Evolutionary conservation across 2,888 invertebrate genomes (phyloP).

Genomic region (Elegia similella): DNA sequence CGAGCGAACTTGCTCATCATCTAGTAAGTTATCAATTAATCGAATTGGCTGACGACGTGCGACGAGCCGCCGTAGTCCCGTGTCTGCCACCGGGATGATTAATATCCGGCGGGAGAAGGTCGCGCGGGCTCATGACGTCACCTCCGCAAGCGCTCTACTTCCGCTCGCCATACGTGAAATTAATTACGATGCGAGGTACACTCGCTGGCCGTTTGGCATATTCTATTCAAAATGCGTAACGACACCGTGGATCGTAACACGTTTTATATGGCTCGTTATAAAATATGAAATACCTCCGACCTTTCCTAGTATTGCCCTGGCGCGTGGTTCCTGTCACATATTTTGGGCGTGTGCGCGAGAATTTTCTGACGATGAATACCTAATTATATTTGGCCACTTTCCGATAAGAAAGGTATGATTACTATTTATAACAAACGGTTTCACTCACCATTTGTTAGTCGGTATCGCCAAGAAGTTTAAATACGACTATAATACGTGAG

Average conservation of each 20-base stretch:
- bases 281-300: slow-evolving; percentile 5
- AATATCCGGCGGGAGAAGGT: slow-evolving; percentile 76
- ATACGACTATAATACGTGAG: too few relatives aligned
- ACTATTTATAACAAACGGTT: too few relatives aligned
- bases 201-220: slow-evolving; percentile 19
- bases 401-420: neutral
- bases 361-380: neutral
- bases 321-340: slow-evolving; percentile 12
- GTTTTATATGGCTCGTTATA: slow-evolving; percentile 12
- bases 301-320: slow-evolving; percentile 7
- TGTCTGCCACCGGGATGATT: slow-evolving; percentile 66
- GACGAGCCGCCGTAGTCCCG: slow-evolving; percentile 29
- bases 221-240: slow-evolving; percentile 26
- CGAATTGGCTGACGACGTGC: slow-evolving; percentile 36
- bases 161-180: slow-evolving; percentile 57
- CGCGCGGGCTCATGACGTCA: slow-evolving; percentile 71
- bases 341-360: neutral
- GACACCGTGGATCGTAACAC: slow-evolving; percentile 17
- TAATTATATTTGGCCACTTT: neutral
- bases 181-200: slow-evolving; percentile 38
- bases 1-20: slow-evolving; percentile 21
- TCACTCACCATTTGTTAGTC: too few relatives aligned
- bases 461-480: too few relatives aligned
- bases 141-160: slow-evolving; percentile 65
- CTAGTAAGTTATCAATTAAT: slow-evolving; percentile 58